phyloP scores from a whole-genome alignment of 2,113 vertebrate genomes.

The Phaethornis superciliosus region DNA sequence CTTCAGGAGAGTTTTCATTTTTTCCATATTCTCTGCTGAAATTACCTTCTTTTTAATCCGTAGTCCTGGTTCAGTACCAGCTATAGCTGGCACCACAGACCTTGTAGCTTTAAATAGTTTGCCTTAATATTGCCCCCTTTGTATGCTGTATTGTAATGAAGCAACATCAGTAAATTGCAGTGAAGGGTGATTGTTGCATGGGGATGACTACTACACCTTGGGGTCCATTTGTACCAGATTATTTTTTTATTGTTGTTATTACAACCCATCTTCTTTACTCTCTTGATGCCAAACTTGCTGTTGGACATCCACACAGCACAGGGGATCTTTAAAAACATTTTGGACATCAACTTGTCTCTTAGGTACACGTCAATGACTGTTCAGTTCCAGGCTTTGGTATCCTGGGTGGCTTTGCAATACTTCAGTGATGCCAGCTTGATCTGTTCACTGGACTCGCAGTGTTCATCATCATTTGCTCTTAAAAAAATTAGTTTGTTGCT shows the following conservation, averaged over 20 bases:
- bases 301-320: conserved; percentile 66
- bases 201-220: conserved; percentile 79
- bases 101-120: conserved; percentile 67
- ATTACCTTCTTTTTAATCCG: not conserved
- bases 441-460: not conserved
- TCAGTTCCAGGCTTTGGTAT: conserved; percentile 44
- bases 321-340: conserved; percentile 62
- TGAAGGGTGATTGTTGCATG: conserved; percentile 79
- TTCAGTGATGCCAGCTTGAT: conserved; percentile 10
- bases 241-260: conserved; percentile 84
- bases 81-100: conserved; percentile 30
- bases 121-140: conserved; percentile 65
- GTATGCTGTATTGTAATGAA: conserved; percentile 78
- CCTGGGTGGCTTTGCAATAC: conserved; percentile 33
- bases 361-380: conserved; percentile 41
- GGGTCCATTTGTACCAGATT: conserved; percentile 82
- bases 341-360: conserved; percentile 61
- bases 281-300: conserved; percentile 72
- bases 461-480: conserved; percentile 24
- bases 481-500: conserved; percentile 16
- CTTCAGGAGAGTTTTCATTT: conserved; percentile 22
- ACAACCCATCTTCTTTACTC: conserved; percentile 77
- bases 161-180: conserved; percentile 81
- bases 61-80: not conserved
- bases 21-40: conserved; percentile 36